phyloP scores from a whole-genome alignment of 1,140 invertebrate genomes.

The Philopotamus ludificatus region DNA sequence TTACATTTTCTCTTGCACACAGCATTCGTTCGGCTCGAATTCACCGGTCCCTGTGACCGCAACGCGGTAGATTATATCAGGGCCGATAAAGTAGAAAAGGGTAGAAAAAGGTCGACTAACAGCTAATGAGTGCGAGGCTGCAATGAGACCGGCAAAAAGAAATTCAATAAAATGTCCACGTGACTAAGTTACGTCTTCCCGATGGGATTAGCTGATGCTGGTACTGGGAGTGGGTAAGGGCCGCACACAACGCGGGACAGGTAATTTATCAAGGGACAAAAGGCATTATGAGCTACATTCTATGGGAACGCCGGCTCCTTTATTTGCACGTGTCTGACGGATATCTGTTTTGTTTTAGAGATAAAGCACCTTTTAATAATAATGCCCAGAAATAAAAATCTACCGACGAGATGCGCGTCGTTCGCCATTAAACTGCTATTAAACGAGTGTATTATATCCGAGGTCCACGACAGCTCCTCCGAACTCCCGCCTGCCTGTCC shows the following conservation, averaged over 20 bases:
- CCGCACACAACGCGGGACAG: constrained; percentile 1
- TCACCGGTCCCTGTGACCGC: not conserved
- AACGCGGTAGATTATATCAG: constrained; percentile 6
- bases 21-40: too few species aligned
- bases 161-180: constrained; percentile 30
- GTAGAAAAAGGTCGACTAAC: constrained; percentile 20
- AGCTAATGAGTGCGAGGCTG: constrained; percentile 22
- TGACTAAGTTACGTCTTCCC: constrained; percentile 21
- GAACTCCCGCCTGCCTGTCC: too few species aligned
- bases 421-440: too few species aligned
- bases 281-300: constrained; percentile 4
- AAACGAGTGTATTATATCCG: too few species aligned
- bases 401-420: too few species aligned
- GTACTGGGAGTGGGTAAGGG: not conserved
- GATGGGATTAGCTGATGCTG: constrained; percentile 10
- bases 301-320: not conserved
- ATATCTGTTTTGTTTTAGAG: too few species aligned
- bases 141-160: constrained; percentile 16
- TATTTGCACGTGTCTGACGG: too few species aligned
- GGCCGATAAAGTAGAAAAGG: constrained; percentile 3
- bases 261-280: constrained; percentile 20
- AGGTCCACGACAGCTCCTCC: too few species aligned
- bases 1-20: too few species aligned
- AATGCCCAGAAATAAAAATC: too few species aligned
- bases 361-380: too few species aligned